These are phyloP conservation scores for Geodia barretti DNA, from an alignment of 37 sponge, comb jelly and placozoan species.

Conservation along the genomic window DNA sequence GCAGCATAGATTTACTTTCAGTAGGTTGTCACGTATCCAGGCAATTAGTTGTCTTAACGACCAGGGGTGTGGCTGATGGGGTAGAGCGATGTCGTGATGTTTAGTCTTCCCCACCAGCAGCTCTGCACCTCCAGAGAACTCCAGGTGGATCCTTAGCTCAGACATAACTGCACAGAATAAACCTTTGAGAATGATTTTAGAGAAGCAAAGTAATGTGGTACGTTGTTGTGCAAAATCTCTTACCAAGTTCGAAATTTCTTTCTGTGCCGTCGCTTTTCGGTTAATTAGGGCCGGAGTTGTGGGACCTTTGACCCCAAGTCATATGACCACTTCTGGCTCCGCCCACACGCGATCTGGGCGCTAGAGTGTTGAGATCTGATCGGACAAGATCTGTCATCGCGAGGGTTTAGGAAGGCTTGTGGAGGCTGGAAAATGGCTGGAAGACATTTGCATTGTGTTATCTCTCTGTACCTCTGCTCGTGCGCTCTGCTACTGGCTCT, in stretches of 20 bases:
- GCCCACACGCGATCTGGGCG: background rate
- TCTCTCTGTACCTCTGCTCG: background rate
- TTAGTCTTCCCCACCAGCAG: conserved; percentile 89
- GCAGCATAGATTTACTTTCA: conserved; percentile 29
- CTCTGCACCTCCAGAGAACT: conserved; percentile 98
- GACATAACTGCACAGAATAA: no score
- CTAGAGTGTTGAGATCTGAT: no score
- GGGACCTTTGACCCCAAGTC: background rate
- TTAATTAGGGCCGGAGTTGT: background rate
- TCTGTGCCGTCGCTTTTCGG: background rate
- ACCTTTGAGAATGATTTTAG: no score
- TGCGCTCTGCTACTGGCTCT: background rate
- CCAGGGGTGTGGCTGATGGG: conserved; percentile 62
- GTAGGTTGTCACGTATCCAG: conserved; percentile 89
- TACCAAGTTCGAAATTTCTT: background rate
- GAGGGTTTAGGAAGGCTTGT: no score
- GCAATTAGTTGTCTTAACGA: conserved; percentile 71
- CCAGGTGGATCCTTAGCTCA: conserved; percentile 68
- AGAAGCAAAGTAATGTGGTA: no score
- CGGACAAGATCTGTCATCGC: no score
- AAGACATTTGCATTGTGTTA: background rate
- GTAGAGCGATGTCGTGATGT: conserved; percentile 74
- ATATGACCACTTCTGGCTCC: background rate
- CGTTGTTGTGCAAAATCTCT: no score
- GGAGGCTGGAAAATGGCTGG: no score